Evolutionary conservation across 1,140 invertebrate genomes (phyloP).

Genomic region (Diorhabda sublineata): DNA sequence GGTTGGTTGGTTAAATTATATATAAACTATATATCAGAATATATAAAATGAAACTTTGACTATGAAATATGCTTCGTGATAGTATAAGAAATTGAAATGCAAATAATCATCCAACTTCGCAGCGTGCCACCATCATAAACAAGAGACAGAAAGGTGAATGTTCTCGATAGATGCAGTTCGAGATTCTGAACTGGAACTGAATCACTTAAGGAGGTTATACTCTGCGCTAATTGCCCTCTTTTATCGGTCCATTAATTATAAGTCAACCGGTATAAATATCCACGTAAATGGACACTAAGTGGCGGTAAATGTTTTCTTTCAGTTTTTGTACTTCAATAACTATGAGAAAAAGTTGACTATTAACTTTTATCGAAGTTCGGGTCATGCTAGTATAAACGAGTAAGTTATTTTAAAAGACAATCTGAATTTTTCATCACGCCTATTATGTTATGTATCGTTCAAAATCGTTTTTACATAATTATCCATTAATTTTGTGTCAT

Average conservation of each 20-base stretch:
- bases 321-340: background rate
- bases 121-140: background rate
- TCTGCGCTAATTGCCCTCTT: constrained; percentile 1
- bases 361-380: background rate
- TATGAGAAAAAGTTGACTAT: background rate
- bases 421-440: too few species aligned
- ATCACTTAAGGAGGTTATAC: background rate
- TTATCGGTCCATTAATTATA: constrained; percentile 2
- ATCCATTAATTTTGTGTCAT: background rate
- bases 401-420: too few species aligned
- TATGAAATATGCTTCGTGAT: too few species aligned
- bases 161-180: background rate
- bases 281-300: constrained; percentile 1
- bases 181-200: background rate
- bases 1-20: too few species aligned
- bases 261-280: background rate
- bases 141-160: background rate
- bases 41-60: too few species aligned
- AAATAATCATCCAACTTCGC: background rate
- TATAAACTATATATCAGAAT: too few species aligned
- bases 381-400: too few species aligned
- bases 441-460: too few species aligned
- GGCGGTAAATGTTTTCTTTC: constrained; percentile 1
- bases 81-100: background rate
- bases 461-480: too few species aligned